These are phyloP conservation scores for Emydura subglobosa DNA, from an alignment of 2,113 vertebrate genomes.

Conservation along the genomic window DNA sequence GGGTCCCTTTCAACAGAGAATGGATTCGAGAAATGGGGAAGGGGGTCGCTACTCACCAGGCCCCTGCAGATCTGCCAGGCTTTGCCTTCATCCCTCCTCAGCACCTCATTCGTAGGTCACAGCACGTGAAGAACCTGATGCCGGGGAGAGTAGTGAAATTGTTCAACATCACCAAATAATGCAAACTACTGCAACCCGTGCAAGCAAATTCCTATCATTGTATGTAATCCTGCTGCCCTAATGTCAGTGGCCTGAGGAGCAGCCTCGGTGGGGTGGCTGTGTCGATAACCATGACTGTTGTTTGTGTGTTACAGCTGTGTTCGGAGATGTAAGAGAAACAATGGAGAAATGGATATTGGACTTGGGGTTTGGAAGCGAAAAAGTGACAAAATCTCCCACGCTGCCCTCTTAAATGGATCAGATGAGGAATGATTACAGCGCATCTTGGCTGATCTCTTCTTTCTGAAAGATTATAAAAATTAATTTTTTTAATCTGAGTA, in stretches of 20 bases:
- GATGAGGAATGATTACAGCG: conserved; percentile 76
- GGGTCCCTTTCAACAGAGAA: neutral
- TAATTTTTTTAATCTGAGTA: neutral
- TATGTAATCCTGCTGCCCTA: too few species aligned
- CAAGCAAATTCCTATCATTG: neutral
- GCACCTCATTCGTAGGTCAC: neutral
- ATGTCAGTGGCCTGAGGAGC: neutral
- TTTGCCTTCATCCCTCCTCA: neutral
- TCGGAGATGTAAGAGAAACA: neutral
- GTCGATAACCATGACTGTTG: neutral
- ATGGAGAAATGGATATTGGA: conserved; percentile 56
- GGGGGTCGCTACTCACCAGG: neutral
- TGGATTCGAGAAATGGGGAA: neutral
- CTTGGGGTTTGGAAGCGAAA: conserved; percentile 64
- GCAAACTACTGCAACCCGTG: neutral
- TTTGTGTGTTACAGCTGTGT: conserved; percentile 56
- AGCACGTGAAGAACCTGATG: neutral
- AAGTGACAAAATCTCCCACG: conserved; percentile 10
- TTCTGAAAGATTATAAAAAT: rapidly evolving
- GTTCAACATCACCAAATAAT: neutral
- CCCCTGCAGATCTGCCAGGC: neutral
- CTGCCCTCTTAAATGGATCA: conserved; percentile 59
- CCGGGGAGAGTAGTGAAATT: neutral
- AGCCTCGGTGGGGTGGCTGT: neutral
- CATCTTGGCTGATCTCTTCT: neutral